A percentile compares a stretch with the other conserved stretches of the same genome.
Evolutionary conservation across 2,113 vertebrate species (phyloP).

Genomic region (Archocentrus centrarchus): DNA sequence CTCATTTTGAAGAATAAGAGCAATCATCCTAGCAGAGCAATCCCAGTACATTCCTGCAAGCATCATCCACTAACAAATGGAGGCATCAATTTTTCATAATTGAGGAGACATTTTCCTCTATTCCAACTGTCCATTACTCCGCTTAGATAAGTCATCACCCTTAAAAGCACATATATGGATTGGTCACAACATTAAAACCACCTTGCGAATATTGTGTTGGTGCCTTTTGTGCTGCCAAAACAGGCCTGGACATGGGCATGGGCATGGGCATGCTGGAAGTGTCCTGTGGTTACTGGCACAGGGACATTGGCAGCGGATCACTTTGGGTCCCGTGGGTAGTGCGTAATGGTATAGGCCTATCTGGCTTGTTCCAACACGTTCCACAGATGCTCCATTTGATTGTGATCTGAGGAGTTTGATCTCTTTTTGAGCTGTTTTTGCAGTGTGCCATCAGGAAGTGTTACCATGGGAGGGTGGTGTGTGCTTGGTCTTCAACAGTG

Average conservation of each 20-base stretch:
- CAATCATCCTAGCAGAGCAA: background rate
- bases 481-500: background rate
- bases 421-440: background rate
- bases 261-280: background rate
- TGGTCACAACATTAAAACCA: background rate
- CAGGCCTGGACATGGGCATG: background rate
- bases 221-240: background rate
- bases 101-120: conserved; percentile 11
- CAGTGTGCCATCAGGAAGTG: background rate
- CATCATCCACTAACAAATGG: conserved; percentile 5
- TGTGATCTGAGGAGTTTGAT: background rate
- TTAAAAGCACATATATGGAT: conserved; percentile 35
- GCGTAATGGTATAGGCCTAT: background rate
- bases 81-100: conserved; percentile 12
- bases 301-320: background rate
- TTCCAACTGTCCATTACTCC: conserved; percentile 23
- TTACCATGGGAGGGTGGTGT: background rate
- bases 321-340: background rate
- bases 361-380: background rate
- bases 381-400: background rate
- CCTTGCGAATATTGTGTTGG: background rate
- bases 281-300: background rate
- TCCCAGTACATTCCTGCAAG: conserved; percentile 11
- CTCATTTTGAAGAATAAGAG: background rate
- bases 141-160: conserved; percentile 50